These are phyloP conservation scores for Scaptomyza cyrtandrae DNA, from an alignment of 2,888 invertebrate genomes.

Conservation along the genomic window DNA sequence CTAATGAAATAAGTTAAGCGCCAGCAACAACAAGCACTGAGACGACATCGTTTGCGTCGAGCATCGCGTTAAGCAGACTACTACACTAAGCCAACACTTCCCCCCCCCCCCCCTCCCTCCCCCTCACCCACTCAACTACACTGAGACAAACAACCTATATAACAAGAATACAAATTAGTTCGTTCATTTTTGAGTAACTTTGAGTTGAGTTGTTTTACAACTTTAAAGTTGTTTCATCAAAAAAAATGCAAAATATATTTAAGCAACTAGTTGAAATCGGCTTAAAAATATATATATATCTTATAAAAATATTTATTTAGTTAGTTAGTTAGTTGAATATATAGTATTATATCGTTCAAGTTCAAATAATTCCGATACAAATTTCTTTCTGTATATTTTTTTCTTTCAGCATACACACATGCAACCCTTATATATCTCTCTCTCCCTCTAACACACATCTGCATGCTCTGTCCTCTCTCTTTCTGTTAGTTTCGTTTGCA, in stretches of 20 bases:
- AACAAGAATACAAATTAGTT: too few species aligned
- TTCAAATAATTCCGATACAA: neutral
- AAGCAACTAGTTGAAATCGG: too few species aligned
- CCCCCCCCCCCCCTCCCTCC: too few species aligned
- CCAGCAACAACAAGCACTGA: slow-evolving; percentile 39
- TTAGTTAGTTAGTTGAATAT: too few species aligned
- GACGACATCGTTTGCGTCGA: slow-evolving; percentile 40
- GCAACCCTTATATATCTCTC: neutral
- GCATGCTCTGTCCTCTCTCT: slow-evolving; percentile 4
- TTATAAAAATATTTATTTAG: too few species aligned
- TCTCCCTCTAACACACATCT: neutral
- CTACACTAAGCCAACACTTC: too few species aligned
- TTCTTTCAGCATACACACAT: neutral
- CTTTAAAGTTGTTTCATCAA: too few species aligned
- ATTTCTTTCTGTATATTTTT: neutral
- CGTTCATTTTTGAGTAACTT: too few species aligned
- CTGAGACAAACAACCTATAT: neutral
- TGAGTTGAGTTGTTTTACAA: too few species aligned
- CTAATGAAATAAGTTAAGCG: slow-evolving; percentile 79
- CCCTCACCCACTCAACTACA: neutral
- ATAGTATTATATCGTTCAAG: too few species aligned
- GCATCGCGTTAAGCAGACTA: slow-evolving; percentile 59
- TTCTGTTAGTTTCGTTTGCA: slow-evolving; percentile 46
- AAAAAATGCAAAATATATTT: too few species aligned
- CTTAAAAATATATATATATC: too few species aligned